A percentile compares a stretch with the other conserved stretches of the same genome.
These are phyloP conservation scores for Notothenia coriiceps DNA, from an alignment of 2,113 vertebrate genomes.

Conservation along the genomic window DNA sequence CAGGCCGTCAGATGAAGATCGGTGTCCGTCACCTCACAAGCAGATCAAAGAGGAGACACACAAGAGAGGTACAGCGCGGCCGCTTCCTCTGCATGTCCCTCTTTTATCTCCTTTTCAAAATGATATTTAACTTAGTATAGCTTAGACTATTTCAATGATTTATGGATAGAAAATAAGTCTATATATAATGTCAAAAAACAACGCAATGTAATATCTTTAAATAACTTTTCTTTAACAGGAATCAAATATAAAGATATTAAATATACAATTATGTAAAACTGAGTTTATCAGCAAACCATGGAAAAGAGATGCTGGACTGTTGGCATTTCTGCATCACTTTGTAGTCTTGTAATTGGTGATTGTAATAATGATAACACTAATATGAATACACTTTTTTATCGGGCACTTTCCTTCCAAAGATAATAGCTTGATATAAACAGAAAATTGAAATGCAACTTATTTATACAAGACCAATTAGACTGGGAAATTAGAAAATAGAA, in stretches of 20 bases:
- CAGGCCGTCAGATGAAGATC: constrained; percentile 92
- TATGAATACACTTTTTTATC: no score
- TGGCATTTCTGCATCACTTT: no score
- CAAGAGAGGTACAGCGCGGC: constrained; percentile 87
- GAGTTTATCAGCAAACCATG: neutral
- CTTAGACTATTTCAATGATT: neutral
- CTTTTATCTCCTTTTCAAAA: neutral
- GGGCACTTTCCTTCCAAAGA: no score
- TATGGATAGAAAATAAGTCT: no score
- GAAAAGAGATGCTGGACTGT: no score
- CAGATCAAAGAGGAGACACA: constrained; percentile 92
- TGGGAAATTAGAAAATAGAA: no score
- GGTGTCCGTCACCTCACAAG: constrained; percentile 89
- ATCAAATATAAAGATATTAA: neutral
- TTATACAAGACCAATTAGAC: no score
- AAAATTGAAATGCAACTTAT: no score
- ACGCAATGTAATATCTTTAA: neutral
- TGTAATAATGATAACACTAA: no score
- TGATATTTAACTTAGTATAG: neutral
- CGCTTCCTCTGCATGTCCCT: neutral
- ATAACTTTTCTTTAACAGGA: neutral
- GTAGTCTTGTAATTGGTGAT: no score
- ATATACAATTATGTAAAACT: neutral
- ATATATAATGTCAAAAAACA: neutral
- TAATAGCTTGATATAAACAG: no score